Base-by-base conservation (phyloP, 2,113 vertebrate genomes). In the Vidua chalybeata region DNA sequence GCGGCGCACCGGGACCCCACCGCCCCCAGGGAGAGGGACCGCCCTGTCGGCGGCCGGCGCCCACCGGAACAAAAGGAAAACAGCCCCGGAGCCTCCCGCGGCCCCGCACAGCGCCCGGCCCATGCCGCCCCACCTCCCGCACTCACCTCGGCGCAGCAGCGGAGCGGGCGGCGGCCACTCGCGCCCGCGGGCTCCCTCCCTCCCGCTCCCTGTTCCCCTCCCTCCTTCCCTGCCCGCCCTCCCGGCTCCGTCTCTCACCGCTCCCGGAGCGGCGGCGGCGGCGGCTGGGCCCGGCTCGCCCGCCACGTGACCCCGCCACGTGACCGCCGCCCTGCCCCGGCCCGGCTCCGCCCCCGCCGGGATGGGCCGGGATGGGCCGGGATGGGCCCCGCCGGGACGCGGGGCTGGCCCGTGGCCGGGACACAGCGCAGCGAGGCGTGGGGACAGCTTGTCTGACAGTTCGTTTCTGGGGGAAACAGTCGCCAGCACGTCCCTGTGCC, bases 241-340 rank as follows among this genome's bases (percentile, higher is more conserved):
- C 79, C 73, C 64, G 26, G 54, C 71, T 75, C 90, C 23, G 69
- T 66, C 85, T 77, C 91, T 90, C 91, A 75, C 92, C 91, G 74
- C 88, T 76, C 43, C 86, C 79, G 45, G 55, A 76, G 64, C 48
- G 54, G 30, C 54, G 22, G 52, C 64, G 49, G 56, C 52, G 59
- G 76, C 77, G 46, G 68, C 96, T 95, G 97, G 98, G 98, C 98
- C 98, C 91, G 95, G 93, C 98, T 96, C 94, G 95, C 39, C 93
- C 17, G 77, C 97, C 98, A 98, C 98, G 97, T 98, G 98, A 98
- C 73, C 87, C 66, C 61, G 54, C 46, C 98, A 98, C 98, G 97
- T 98, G 98, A 98, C 87, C 72, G 48, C 45, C 78, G 73, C 89
- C 72, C 55, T 79, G 33, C 58, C 92, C 87, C 68, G 64, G 81